Percentiles rank a stretch among this genome's conserved stretches.
These are phyloP conservation scores for Epinephelus fuscoguttatus DNA, from an alignment of 2,113 vertebrate genomes.

Conservation along the genomic window DNA sequence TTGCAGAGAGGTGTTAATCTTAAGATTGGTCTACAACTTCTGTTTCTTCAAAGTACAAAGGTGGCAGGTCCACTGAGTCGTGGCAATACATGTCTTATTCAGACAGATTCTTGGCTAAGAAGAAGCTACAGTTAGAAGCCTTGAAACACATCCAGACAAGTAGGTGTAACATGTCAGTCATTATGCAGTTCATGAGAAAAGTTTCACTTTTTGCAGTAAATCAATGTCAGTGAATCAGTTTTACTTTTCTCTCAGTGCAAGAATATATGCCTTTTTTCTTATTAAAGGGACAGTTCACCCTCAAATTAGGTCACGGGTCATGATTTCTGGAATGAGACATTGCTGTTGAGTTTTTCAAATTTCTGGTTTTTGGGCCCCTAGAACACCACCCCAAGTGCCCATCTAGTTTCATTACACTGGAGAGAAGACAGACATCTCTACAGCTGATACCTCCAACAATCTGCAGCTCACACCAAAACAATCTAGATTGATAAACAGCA, in stretches of 20 bases:
- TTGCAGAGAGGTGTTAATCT: not conserved
- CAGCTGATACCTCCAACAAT: no score
- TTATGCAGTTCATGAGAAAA: not conserved
- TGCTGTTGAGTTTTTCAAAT: no score
- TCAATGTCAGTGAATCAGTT: not conserved
- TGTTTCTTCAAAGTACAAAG: not conserved
- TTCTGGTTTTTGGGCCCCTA: no score
- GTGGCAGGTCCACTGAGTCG: not conserved
- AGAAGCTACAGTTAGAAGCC: not conserved
- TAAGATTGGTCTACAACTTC: not conserved
- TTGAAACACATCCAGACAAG: not conserved
- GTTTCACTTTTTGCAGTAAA: not conserved
- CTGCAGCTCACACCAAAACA: no score
- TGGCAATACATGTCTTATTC: not conserved
- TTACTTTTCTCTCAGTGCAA: not conserved
- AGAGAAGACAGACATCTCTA: no score
- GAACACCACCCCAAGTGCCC: no score
- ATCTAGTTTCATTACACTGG: no score
- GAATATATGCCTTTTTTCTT: no score
- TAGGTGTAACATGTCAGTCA: not conserved
- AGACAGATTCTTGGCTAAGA: conserved; percentile 36
- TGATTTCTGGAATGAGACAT: no score
- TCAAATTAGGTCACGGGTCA: no score
- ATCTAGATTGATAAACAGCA: no score
- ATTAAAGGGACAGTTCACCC: not conserved